These are phyloP conservation scores for Mizuhopecten yessoensis DNA, from an alignment of 1,140 invertebrate genomes.

Conservation along the genomic window DNA sequence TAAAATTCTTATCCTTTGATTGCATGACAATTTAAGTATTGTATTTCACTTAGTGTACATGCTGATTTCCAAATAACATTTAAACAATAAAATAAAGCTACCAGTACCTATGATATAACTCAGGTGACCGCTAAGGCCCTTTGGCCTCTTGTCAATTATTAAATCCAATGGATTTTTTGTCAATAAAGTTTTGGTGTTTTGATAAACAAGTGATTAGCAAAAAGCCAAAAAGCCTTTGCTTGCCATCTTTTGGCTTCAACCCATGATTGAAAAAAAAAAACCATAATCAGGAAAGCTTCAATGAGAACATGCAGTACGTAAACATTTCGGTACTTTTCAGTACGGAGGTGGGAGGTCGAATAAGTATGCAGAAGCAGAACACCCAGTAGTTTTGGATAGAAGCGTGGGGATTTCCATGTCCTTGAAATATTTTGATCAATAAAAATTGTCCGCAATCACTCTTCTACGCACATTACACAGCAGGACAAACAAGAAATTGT, in stretches of 20 bases:
- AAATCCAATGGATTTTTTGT: background rate
- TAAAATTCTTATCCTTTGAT: too few relatives aligned
- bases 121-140: too few relatives aligned
- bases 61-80: too few relatives aligned
- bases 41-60: too few relatives aligned
- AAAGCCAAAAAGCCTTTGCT: too few relatives aligned
- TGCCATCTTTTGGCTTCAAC: background rate
- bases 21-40: too few relatives aligned
- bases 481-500: background rate
- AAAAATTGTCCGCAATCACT: background rate
- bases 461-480: background rate
- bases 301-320: background rate
- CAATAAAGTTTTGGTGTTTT: background rate
- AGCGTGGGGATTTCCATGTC: background rate
- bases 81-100: too few relatives aligned
- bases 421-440: background rate
- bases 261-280: background rate
- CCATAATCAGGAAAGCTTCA: background rate
- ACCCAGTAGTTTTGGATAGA: background rate
- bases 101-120: too few relatives aligned
- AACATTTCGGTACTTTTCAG: background rate
- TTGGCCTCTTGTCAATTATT: too few relatives aligned
- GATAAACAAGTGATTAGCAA: background rate
- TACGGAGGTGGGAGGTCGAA: too few relatives aligned
- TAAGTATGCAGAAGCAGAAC: background rate